phyloP scores from a whole-genome alignment of 1,140 invertebrate genomes.

The Drosophila yakuba region DNA sequence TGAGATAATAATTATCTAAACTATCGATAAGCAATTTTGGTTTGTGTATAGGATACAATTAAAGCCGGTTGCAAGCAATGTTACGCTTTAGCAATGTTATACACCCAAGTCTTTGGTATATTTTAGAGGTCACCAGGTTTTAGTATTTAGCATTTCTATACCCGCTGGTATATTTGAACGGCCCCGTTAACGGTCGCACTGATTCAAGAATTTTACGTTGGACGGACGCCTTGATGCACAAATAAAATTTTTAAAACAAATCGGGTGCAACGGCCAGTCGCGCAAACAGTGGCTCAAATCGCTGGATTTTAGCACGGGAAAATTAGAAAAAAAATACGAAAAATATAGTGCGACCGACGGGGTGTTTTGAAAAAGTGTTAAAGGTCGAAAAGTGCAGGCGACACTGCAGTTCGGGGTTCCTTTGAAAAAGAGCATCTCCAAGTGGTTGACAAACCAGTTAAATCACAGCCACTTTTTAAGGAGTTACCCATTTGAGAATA shows the following conservation, averaged over 20 bases:
- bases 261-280: slow-evolving; percentile 51
- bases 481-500: slow-evolving; percentile 24
- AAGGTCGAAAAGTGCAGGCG: slow-evolving; percentile 31
- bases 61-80: neutral
- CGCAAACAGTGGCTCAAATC: slow-evolving; percentile 43
- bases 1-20: neutral
- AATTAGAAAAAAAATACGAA: slow-evolving; percentile 13
- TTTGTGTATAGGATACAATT: neutral
- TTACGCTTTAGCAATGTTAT: neutral
- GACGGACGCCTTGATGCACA: slow-evolving; percentile 58
- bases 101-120: neutral
- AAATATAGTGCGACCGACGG: neutral
- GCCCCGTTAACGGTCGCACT: slow-evolving; percentile 21
- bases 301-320: slow-evolving; percentile 19
- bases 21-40: neutral
- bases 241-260: slow-evolving; percentile 67
- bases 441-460: slow-evolving; percentile 59
- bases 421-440: slow-evolving; percentile 40
- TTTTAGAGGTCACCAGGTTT: neutral
- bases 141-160: neutral
- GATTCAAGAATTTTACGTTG: slow-evolving; percentile 23
- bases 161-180: neutral
- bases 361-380: slow-evolving; percentile 18
- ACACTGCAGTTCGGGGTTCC: slow-evolving; percentile 35
- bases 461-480: slow-evolving; percentile 22